Evolutionary conservation across 2,113 vertebrate species (phyloP), one percentile per base, ranked within the genome.

Genomic region (Bufo bufo): DNA sequence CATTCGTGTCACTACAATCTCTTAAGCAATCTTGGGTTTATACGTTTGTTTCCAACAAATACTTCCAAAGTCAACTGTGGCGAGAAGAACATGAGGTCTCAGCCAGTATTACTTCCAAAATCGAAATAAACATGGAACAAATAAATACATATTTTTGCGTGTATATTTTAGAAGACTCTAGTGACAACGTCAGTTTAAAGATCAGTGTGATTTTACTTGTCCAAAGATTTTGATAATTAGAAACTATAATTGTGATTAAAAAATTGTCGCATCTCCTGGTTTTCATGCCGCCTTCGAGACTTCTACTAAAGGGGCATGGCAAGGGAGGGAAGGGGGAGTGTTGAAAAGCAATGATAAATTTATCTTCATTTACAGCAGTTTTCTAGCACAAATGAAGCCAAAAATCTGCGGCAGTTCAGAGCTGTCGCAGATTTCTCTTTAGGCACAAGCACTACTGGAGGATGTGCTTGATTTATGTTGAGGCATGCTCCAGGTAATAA

Each of bases 1-100:
- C 63, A 50, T 69, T 49, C 45, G 8, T 45, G 43, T 50, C 11
- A 17, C 12, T 66, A 23, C 10, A 66, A n/a, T 2, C 4, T 71
- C 4, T 84, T 84, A 49, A 14, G 47, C 82, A 84, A 84, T 84
- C 63, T 54, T 52, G 20, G 61, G 81, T 83, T 83, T 83, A 66
- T 69, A 23, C 13, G 65, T 83, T 78, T 56, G n/a, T 69, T 83
- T 84, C 82, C 82, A 84, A 83, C 49, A 83, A 84, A 65, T 54
- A 69, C 47, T 71, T 43, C 49, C 45, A 84, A 65, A 12, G 65
- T 69, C 59, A 84, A n/a, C 65, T 84, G 82, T 20, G 63, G 63
- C 54, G 65, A 84, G 13, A n/a, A 23, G 43, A 71, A 23, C 20
- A 69, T 4, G 82, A 83, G 19, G 47, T 58, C 45, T 83, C 81